Percentiles rank a stretch among this genome's conserved stretches.
These are phyloP conservation scores for Gnathochromis pfefferi DNA, from an alignment of 2,113 vertebrate species.

Conservation along the genomic window DNA sequence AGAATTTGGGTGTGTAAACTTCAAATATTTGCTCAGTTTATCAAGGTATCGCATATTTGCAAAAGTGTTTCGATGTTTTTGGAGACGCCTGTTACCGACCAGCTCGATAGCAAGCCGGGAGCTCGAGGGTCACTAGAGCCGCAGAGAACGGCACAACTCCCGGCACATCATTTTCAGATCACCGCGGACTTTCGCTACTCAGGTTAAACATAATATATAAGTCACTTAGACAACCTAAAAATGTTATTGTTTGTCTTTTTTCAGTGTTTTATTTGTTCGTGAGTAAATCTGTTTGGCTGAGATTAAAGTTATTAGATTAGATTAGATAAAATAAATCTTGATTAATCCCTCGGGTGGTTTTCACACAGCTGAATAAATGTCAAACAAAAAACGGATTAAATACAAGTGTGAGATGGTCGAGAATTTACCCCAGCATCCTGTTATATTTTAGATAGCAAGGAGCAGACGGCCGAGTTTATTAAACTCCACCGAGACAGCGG, in stretches of 20 bases:
- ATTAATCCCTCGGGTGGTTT: background rate
- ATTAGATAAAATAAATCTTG: background rate
- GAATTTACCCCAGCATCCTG: fast-evolving
- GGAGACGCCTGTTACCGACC: fast-evolving
- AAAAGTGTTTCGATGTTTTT: fast-evolving
- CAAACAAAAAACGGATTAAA: background rate
- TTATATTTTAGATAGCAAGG: background rate
- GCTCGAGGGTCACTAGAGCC: fast-evolving
- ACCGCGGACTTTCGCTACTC: fast-evolving
- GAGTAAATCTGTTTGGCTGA: fast-evolving
- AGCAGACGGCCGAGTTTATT: fast-evolving
- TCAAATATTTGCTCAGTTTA: background rate
- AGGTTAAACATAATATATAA: fast-evolving
- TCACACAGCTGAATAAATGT: background rate
- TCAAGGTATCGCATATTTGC: background rate
- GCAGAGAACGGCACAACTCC: fast-evolving
- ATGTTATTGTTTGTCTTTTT: background rate
- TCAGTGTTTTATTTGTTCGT: fast-evolving
- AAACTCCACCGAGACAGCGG: background rate
- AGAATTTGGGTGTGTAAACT: fast-evolving
- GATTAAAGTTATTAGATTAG: background rate
- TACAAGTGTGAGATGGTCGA: background rate
- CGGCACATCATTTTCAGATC: background rate
- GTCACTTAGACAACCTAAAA: background rate
- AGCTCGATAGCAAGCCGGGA: fast-evolving